Conservation (phyloP, 2,888 invertebrate species). For the Ophraella communa region DNA sequence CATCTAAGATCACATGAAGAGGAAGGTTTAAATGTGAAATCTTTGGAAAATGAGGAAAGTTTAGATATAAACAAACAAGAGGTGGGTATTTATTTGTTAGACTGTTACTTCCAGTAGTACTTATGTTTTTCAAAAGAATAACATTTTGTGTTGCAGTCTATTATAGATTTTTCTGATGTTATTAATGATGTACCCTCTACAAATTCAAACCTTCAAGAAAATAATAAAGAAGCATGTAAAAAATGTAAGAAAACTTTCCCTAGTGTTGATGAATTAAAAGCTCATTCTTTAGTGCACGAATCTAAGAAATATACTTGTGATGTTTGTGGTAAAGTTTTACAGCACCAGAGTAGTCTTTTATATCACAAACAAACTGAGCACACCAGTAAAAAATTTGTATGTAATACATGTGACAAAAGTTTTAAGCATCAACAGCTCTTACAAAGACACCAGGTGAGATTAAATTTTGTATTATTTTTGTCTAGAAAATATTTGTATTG, state of each 20-base stretch:
- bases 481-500: too few relatives aligned
- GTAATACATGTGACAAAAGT: constrained; percentile 72
- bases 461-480: background rate
- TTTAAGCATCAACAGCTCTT: constrained; percentile 79
- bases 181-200: background rate
- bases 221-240: constrained; percentile 54
- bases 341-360: constrained; percentile 75
- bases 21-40: constrained; percentile 2
- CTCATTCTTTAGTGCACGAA: constrained; percentile 57
- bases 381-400: constrained; percentile 41
- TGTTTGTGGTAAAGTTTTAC: constrained; percentile 60
- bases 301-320: constrained; percentile 67
- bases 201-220: background rate
- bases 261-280: constrained; percentile 67
- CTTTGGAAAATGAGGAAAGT: background rate
- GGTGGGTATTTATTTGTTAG: background rate
- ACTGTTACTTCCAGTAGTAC: background rate
- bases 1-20: constrained; percentile 68
- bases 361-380: constrained; percentile 74
- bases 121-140: too few relatives aligned
- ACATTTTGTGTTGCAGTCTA: background rate
- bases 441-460: constrained; percentile 73
- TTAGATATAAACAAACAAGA: background rate
- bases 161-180: background rate
- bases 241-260: constrained; percentile 68